Base-by-base conservation (phyloP, 2,888 invertebrate species). In the Erebia palarica region DNA sequence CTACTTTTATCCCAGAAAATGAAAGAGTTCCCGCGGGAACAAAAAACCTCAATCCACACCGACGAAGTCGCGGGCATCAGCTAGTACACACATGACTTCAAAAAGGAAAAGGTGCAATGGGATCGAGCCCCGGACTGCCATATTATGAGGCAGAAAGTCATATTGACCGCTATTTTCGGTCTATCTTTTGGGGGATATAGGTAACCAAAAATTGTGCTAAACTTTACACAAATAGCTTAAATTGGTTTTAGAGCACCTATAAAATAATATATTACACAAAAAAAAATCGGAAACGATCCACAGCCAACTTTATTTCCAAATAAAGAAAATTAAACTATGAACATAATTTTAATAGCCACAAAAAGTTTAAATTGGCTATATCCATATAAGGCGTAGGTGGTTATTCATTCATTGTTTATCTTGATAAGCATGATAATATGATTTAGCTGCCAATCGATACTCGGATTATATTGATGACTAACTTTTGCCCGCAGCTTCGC, bases 311-410 rank as follows among this genome's bases (percentile, higher is more conserved):
- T 47, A 47, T 61, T 18, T 11, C 61, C 61, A 47, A 61, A 61
- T 44, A 61, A 16, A 44, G 61, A 61, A 44, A 61, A 61, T 44
- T 18, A 44, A 61, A 61, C 42, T 61, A 61, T 61, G 61, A 10
- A 61, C 44, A 61, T 61, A 18, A 61, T 61, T 61, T 61, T 61
- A 10, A 47, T 18, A 44, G 16, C 47, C 42, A 44, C 61, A 61
- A 36, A 59, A 59, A 27, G 58, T 13, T 36, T 36, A 36, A 59
- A 55, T 55, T 55, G 9, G 16, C 14, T 36, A 36, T 59, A 36
- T 59, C 58, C 58, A 36, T 14, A 36, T 36, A 36, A 44, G 9
- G 44, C 61, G 44, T 61, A 44, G 61, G 61, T 61, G 61, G 44
- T 4, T 1, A n/a, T 44, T 16, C 60, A 44, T 44, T 59, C n/a